Evolutionary conservation across 92 coral and sea anemone genomes (phyloP), one percentile per base, ranked within the genome.

Genomic region (Porites rus): DNA sequence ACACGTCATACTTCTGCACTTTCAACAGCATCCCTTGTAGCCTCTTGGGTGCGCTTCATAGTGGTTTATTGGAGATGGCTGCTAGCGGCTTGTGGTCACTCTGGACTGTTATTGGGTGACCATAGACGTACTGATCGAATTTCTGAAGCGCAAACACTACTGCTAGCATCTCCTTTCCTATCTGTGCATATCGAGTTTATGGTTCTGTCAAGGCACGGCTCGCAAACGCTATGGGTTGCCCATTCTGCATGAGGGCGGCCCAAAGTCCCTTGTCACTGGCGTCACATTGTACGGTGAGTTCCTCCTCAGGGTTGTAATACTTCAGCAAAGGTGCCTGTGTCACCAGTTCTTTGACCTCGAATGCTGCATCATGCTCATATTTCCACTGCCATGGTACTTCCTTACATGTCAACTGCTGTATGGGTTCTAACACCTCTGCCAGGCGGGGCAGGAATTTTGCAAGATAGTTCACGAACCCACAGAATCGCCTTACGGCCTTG

Each of bases 21-120:
- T 84, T 87, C 69, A 91, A 76, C 63, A 88, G 25, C 95, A 92
- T 92, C 20, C 92, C 91, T 58, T 92, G 91, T 19, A 92, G 81
- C 51, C 88, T 50, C 72, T 89, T 92, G 13, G 95, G 95, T 73
- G 95, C 93, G n/a, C 59, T 65, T 62, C 81, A 65, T 10, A 92
- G 83, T 28, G 95, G 89, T 66, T 92, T 92, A 73, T 77, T 52
- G 2, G 86, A 82, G 59, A 92, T 92, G 51, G 88, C 88, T 79
- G 56, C 84, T n/a, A 92, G 87, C 4, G 88, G 91, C 71, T 86
- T 90, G 81, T 90, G 93, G 65, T 86, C 91, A 59, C 80, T 86
- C 67, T 90, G 58, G 18, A 86, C 81, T 69, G 90, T 90, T 14
- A 76, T 87, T 16, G 71, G n/a, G 25, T 79, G 88, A 52, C 88